Base-by-base conservation (phyloP, 2,888 invertebrate genomes). In the Gymnoscelis rufifasciata region DNA sequence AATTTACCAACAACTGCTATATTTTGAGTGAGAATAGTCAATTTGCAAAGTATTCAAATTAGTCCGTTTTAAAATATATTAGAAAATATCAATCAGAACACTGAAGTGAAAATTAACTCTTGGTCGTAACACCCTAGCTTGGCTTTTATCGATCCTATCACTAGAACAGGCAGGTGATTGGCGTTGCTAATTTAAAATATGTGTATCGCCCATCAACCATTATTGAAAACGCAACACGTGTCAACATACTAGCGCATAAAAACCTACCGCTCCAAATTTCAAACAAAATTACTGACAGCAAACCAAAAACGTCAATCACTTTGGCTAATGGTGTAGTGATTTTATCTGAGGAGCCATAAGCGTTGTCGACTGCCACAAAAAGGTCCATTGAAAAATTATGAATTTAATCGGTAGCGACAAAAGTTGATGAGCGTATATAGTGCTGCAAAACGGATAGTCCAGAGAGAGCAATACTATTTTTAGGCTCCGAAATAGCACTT, bases 211-310 rank as follows among this genome's bases (percentile, higher is more conserved):
- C 41, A 54, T 54, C 55, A 57, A 62, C 62, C 72, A 74, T 64
- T 68, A 72, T 64, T 58, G 47, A 40, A 47, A 29, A 39, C 40
- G 41, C 41, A 48, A 48, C 63, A 60, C 74, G 61, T 72, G 76
- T 77, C 76, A 75, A 76, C 73, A 73, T 74, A 70, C 59, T 66
- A 37, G 19, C 30, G 63, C 60, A 68, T 64, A 77, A 71, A 70
- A 57, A 58, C 59, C 56, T 55, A 59, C 68, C 69, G 79, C 72
- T 83, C 82, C 74, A 80, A 68, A 80, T 84, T 78, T 83, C 81
- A 83, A 84, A 86, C 82, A 83, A 82, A 88, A 83, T 84, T 81
- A 88, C 87, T 80, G 69, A 80, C 82, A 83, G 83, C 79, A 80
- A 76, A 80, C 80, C 72, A 78, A 75, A 78, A 70, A 78, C 83